Evolutionary conservation across 2,113 vertebrate genomes (phyloP).

Genomic region (Micromys minutus): DNA sequence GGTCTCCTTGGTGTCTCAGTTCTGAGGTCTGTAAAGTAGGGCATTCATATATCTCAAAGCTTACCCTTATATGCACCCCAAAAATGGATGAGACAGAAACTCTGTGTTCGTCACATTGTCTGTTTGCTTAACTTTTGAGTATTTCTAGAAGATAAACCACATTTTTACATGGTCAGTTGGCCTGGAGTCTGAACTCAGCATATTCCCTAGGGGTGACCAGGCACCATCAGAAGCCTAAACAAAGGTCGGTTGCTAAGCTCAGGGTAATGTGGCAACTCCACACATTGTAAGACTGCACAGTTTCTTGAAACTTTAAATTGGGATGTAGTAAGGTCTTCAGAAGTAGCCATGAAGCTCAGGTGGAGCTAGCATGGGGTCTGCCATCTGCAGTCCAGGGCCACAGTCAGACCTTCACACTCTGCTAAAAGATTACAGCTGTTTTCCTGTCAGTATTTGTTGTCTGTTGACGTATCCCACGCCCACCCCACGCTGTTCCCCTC

Average conservation of each 20-base stretch:
- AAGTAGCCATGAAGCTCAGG: neutral
- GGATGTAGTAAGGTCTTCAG: neutral
- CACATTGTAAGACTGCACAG: neutral
- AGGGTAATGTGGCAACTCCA: neutral
- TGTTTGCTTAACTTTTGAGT: neutral
- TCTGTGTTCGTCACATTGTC: neutral
- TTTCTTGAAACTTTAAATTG: neutral
- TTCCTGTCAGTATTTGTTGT: neutral
- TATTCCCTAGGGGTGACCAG: neutral
- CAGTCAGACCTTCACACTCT: neutral
- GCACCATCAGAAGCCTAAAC: neutral
- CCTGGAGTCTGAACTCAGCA: neutral
- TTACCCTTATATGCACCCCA: neutral
- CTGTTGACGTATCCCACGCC: neutral
- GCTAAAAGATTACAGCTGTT: neutral
- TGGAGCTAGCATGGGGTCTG: neutral
- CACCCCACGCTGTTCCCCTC: too few relatives aligned
- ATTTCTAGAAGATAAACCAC: constrained; percentile 15
- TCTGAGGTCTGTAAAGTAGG: constrained; percentile 3
- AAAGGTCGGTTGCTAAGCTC: neutral
- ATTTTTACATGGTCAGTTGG: neutral
- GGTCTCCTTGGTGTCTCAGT: neutral
- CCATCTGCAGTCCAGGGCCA: neutral
- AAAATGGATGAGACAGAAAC: neutral
- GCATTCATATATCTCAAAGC: neutral